Base-by-base conservation (phyloP, 2,888 invertebrate species). In the Globia sparganii region DNA sequence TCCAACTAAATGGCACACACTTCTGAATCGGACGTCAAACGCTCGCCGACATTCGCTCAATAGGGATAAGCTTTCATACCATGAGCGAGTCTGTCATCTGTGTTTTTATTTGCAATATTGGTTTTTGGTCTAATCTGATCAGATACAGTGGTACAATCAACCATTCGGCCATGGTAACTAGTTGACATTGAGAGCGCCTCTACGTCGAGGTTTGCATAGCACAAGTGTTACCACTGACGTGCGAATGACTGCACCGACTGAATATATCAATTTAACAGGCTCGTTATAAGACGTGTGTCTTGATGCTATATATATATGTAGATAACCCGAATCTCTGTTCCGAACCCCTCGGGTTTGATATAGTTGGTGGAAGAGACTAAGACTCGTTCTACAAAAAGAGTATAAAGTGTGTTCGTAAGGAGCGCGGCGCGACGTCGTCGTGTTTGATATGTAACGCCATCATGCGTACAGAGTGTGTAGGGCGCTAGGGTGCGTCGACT, bases 401-500 rank as follows among this genome's bases (percentile, higher is more conserved):
- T 72, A 25, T 37, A 18, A 43, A 70, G 18, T 40, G 11, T 43
- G n/a, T 59, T 43, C 34, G 9, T 37, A 46, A 69, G n/a, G 18
- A 71, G 72, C 46, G 72, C n/a, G 46, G n/a, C 4, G 31, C 53
- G n/a, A 21, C 31, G 43, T n/a, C 62, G 46, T 53, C 18, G 34
- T 59, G 61, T 49, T 49, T 64, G 67, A 64, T 46, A 31, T 46
- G 28, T 43, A 21, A 74, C 6, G 40, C 46, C 61, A 34, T 58
- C 61, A 49, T 2, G 64, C 73, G 66, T 56, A 25, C 37, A 11
- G 28, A 69, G 80, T 28, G 80, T 6, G 56, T 28, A 15, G 53
- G 71, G 31, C 13, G 25, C 28, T 34, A n/a, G 15, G 58, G 62
- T 5, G 56, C 65, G 69, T 56, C 64, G 53, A 70, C 81, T 80